Conservation (phyloP, 2,888 invertebrate genomes). For the Dryococelus australis region DNA sequence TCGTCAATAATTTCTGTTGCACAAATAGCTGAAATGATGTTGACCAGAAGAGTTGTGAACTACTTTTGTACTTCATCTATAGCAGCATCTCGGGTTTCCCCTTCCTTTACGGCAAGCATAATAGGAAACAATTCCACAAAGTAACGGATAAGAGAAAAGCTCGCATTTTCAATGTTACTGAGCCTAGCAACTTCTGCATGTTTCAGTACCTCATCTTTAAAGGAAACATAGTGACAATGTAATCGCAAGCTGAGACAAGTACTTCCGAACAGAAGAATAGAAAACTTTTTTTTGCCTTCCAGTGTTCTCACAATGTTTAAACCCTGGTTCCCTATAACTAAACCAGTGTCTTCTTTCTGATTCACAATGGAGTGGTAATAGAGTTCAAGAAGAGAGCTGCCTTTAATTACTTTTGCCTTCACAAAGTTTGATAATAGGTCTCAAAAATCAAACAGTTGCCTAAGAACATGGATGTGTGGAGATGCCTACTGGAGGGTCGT, state of each 20-base stretch:
- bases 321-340: background rate
- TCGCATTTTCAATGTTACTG: background rate
- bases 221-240: background rate
- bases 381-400: background rate
- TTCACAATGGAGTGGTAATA: background rate
- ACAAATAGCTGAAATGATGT: background rate
- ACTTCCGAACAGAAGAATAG: too few relatives aligned
- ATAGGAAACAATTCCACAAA: slow-evolving; percentile 11
- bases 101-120: background rate
- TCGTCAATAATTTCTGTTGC: background rate
- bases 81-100: slow-evolving; percentile 5
- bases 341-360: background rate
- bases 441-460: background rate
- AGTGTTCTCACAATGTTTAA: slow-evolving; percentile 6
- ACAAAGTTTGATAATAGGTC: background rate
- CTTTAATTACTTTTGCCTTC: background rate
- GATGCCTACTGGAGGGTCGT: background rate
- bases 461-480: slow-evolving; percentile 13
- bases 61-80: background rate
- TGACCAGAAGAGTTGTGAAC: slow-evolving; percentile 20
- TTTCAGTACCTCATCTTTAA: background rate
- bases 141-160: background rate
- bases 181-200: background rate
- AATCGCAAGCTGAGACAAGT: too few relatives aligned
- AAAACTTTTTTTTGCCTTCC: background rate